Conservation (phyloP, 1,140 invertebrate species). For the Geopemphigus sp. region DNA sequence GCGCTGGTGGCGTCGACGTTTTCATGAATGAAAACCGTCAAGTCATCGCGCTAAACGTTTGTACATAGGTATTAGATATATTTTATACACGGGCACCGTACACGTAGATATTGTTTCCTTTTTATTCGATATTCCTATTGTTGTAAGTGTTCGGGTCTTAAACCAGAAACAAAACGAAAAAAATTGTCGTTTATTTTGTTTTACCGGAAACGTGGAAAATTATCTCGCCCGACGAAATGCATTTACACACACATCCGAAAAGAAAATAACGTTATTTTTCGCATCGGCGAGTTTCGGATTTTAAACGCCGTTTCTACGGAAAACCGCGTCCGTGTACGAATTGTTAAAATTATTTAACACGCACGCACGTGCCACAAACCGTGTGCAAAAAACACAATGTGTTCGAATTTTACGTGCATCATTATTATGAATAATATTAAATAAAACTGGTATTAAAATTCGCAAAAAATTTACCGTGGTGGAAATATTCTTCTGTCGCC, state of each 20-base stretch:
- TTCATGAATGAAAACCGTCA: constrained; percentile 46
- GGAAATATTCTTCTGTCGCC: constrained; percentile 1
- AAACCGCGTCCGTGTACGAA: neutral
- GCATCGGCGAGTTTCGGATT: neutral
- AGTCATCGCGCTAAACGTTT: constrained; percentile 39
- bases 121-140: constrained; percentile 8
- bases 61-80: neutral
- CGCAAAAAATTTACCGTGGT: neutral
- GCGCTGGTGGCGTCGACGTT: constrained; percentile 35
- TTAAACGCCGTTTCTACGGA: neutral
- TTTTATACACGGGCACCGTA: constrained; percentile 19
- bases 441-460: constrained; percentile 30
- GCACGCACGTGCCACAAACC: neutral
- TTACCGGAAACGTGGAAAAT: constrained; percentile 46
- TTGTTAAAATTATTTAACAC: neutral
- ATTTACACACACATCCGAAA: neutral
- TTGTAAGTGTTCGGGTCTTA: neutral
- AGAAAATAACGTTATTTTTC: neutral
- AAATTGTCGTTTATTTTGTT: constrained; percentile 42
- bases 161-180: neutral
- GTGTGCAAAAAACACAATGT: constrained; percentile 26
- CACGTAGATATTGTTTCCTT: neutral
- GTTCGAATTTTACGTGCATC: constrained; percentile 11
- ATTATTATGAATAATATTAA: neutral
- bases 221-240: neutral